Percentiles rank a stretch among this genome's conserved stretches.
Evolutionary conservation across 2,113 vertebrate genomes (phyloP).

Genomic region (Athene cunicularia): DNA sequence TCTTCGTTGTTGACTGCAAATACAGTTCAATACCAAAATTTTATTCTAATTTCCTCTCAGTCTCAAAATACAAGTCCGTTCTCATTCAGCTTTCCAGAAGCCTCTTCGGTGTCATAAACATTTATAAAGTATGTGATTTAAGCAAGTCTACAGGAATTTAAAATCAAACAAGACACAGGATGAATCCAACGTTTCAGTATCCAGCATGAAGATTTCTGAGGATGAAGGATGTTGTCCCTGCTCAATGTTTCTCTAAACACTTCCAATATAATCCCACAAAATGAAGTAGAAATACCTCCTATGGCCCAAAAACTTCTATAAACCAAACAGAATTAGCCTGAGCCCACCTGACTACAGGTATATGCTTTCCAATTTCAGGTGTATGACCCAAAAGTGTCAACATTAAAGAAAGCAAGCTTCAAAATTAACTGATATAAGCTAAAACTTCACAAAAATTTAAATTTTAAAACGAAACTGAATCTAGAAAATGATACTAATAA

Average conservation of each 20-base stretch:
- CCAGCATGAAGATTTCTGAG: not conserved
- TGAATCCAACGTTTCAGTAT: not conserved
- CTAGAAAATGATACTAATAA: not conserved
- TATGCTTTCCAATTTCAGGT: not conserved
- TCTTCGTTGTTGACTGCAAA: not conserved
- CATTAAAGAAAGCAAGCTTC: not conserved
- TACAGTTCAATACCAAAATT: not conserved
- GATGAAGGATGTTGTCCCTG: not conserved
- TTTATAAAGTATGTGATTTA: not conserved
- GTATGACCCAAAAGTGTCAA: not conserved
- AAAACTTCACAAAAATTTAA: not conserved
- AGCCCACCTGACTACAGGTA: not conserved
- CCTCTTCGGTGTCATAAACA: rapidly evolving
- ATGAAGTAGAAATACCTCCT: not conserved
- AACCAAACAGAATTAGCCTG: not conserved
- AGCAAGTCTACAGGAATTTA: not conserved
- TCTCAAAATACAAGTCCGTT: not conserved
- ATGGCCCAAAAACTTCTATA: not conserved
- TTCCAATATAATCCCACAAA: not conserved
- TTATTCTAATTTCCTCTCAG: not conserved
- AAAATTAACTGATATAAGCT: not conserved
- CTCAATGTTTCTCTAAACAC: not conserved
- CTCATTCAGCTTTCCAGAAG: not conserved
- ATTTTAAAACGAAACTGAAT: not conserved
- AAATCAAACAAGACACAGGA: not conserved